Conservation (phyloP, 1,140 invertebrate species). For the Apis laboriosa region DNA sequence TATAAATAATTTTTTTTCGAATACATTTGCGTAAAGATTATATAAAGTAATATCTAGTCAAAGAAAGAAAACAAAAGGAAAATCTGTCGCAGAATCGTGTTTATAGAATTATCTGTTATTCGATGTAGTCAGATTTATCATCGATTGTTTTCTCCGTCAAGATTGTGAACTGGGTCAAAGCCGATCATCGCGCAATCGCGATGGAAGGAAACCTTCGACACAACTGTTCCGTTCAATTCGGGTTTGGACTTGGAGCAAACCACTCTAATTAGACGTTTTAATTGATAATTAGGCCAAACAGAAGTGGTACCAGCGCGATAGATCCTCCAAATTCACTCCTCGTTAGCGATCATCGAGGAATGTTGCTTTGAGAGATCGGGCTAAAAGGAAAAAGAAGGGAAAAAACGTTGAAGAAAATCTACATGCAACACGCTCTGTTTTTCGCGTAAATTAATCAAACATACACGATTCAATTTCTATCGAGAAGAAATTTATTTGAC, state of each 20-base stretch:
- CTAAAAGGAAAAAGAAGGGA: background rate
- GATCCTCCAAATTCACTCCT: constrained; percentile 8
- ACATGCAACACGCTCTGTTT: background rate
- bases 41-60: too few species aligned
- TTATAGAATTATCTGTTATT: background rate
- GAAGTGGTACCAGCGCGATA: constrained; percentile 6
- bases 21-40: too few species aligned
- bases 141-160: constrained; percentile 41
- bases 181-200: constrained; percentile 40
- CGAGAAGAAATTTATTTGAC: background rate
- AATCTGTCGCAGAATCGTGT: background rate
- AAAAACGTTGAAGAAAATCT: background rate
- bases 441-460: constrained; percentile 12
- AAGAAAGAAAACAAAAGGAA: background rate
- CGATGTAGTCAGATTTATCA: constrained; percentile 30
- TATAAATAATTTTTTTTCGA: too few species aligned
- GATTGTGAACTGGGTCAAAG: constrained; percentile 49
- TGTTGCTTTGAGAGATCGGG: constrained; percentile 4
- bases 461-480: background rate
- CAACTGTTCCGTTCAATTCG: constrained; percentile 40
- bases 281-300: constrained; percentile 45
- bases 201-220: constrained; percentile 25
- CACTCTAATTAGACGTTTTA: constrained; percentile 48
- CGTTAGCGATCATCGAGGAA: constrained; percentile 27
- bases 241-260: constrained; percentile 1